A percentile compares a stretch with the other conserved stretches of the same genome.
These are phyloP conservation scores for Marmota monax DNA, from an alignment of 2,113 vertebrate genomes.

Conservation along the genomic window DNA sequence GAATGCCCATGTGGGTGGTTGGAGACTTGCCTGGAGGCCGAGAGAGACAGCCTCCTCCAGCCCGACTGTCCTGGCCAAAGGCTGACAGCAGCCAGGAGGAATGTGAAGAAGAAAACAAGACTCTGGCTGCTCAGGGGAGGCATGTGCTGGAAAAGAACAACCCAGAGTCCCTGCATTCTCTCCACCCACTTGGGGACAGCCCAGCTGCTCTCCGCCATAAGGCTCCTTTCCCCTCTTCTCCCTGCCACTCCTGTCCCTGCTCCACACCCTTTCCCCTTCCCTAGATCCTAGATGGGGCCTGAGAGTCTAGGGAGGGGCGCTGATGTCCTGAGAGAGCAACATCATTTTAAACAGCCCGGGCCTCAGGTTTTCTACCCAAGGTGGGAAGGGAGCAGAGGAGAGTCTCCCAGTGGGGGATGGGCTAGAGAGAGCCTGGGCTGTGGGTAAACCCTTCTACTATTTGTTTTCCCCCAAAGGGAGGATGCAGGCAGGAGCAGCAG, in stretches of 20 bases:
- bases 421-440: background rate
- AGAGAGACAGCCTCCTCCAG: conserved; percentile 72
- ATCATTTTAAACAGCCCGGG: background rate
- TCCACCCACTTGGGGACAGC: background rate
- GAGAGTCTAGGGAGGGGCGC: conserved; percentile 6
- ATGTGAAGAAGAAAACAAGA: conserved; percentile 25
- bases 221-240: background rate
- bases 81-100: conserved; percentile 36
- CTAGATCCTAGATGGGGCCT: background rate
- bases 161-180: background rate
- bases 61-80: background rate
- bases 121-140: background rate
- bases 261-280: background rate
- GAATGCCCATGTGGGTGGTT: conserved; percentile 49
- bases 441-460: background rate
- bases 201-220: background rate
- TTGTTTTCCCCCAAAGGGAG: background rate
- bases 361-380: background rate
- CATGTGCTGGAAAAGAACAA: background rate
- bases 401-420: background rate
- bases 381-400: background rate
- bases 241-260: background rate
- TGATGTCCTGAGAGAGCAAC: background rate
- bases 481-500: background rate
- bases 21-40: background rate